Evolutionary conservation across 2,797 vertebrate species (phyloP), one percentile per base, ranked within the genome.

Genomic region (Xerus rutilus): DNA sequence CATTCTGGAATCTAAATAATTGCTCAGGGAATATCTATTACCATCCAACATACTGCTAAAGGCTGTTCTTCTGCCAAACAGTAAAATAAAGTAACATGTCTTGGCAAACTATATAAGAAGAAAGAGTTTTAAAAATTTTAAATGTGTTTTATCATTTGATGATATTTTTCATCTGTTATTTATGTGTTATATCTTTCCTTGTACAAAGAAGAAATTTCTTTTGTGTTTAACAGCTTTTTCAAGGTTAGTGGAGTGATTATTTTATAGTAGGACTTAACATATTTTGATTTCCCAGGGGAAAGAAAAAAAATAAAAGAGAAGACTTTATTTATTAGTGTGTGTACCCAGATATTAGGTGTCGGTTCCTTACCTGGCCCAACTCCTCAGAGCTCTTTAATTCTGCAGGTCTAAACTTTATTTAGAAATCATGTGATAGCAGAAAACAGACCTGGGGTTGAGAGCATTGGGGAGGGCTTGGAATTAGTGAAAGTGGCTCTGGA

Each of bases 91-190:
- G 70, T 83, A 92, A 92, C 23, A 20, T 76, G 59, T 79, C 39
- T 78, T 94, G 89, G n/a, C 25, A 84, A 94, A 86, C 32, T 70
- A 17, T 89, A 30, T 91, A 94, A 88, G 30, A 20, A 76, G 45
- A 87, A 81, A 92, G 23, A 85, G 20, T 8, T 92, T 86, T 28
- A 69, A 73, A 89, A 84, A 25, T 77, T 69, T 96, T 93, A 62
- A 85, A 65, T 74, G 20, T 30, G 74, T 92, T 86, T 95, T 95
- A 90, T 93, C 95, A 67, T 95, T 86, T 86, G 81, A 82, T n/a
- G 39, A 77, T 83, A 49, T 14, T 35, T 94, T 59, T 57, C 78
- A 95, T 64, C 70, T 94, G n/a, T 93, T 86, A 95, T 95, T 96
- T 96, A 65, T 83, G 13, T 94, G 12, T 69, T 88, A 49, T 94